Base-by-base conservation (phyloP, 2,113 vertebrate species). In the Otocyon megalotis region DNA sequence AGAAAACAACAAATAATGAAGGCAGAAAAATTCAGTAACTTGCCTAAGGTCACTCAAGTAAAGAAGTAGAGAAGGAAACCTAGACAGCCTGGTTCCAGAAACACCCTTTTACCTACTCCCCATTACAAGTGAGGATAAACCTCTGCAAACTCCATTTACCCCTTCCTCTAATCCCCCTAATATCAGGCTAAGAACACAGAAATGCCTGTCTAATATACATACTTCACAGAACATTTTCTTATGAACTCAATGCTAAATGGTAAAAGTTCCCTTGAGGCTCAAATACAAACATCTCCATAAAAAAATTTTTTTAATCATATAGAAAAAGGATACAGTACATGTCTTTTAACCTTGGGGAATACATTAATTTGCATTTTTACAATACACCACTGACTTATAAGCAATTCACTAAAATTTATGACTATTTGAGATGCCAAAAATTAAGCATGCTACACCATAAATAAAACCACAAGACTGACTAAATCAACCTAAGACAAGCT, bases 401-500 rank as follows among this genome's bases (percentile, higher is more conserved):
- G 74, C n/a, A 97, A 90, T 74, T 92, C 63, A 76, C 74, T 88
- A 85, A 94, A 90, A 94, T 69, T 56, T 77, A 88, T 58, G 37
- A 67, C 43, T 80, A 82, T 37, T 77, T 91, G 53, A 91, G 28
- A 91, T 43, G 65, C 50, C 96, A 86, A 95, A 91, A 77, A 50
- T 58, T 69, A 79, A 58, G n/a, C 13, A 62, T 62, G 50, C n/a
- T 74, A 72, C 24, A 37, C 22, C 71, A 43, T n/a, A 90, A 81
- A 82, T 60, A 91, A 97, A 96, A 76, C 54, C 71, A 93, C 2
- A 88, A 81, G 50, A 53, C n/a, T 19, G 14, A 77, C 35, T 65
- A 96, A 93, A 92, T 72, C 82, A 92, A 62, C 37, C 32, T 77
- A 74, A 87, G 93, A 95, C 4, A 94, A 97, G 72, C 56, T 80